Evolutionary conservation across 2,888 invertebrate species (phyloP).

Genomic region (Ischnus inquisitorius): DNA sequence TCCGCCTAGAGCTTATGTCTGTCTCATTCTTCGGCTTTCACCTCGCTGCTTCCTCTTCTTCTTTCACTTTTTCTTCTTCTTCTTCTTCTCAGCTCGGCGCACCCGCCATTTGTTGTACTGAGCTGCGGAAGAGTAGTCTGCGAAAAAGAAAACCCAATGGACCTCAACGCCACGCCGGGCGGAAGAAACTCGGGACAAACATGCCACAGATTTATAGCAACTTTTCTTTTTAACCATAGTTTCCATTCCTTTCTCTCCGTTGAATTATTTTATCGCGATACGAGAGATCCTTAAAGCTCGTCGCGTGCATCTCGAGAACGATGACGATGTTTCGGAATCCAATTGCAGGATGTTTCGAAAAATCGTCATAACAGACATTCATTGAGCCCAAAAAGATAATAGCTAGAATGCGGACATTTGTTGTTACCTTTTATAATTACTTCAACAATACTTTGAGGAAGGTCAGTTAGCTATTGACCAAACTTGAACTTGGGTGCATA

Average conservation of each 20-base stretch:
- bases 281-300: neutral
- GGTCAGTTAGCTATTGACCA: no score
- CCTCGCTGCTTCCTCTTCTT: slow-evolving; percentile 21
- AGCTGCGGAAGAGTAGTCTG: slow-evolving; percentile 14
- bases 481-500: no score
- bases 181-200: slow-evolving; percentile 55
- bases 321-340: neutral
- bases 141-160: slow-evolving; percentile 38
- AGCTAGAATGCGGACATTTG: no score
- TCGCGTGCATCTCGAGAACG: neutral
- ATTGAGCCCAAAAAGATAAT: no score
- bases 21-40: slow-evolving; percentile 45
- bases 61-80: slow-evolving; percentile 27
- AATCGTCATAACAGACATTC: no score
- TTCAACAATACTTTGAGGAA: no score
- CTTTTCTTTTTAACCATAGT: slow-evolving; percentile 4
- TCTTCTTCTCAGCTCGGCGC: slow-evolving; percentile 37
- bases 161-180: slow-evolving; percentile 29
- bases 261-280: slow-evolving; percentile 13
- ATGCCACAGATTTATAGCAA: slow-evolving; percentile 63
- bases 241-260: slow-evolving; percentile 21
- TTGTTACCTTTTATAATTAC: no score
- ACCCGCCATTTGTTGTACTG: slow-evolving; percentile 55
- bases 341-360: neutral
- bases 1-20: slow-evolving; percentile 49